phyloP scores from a whole-genome alignment of 2,113 vertebrate species.

The Vulpes lagopus region DNA sequence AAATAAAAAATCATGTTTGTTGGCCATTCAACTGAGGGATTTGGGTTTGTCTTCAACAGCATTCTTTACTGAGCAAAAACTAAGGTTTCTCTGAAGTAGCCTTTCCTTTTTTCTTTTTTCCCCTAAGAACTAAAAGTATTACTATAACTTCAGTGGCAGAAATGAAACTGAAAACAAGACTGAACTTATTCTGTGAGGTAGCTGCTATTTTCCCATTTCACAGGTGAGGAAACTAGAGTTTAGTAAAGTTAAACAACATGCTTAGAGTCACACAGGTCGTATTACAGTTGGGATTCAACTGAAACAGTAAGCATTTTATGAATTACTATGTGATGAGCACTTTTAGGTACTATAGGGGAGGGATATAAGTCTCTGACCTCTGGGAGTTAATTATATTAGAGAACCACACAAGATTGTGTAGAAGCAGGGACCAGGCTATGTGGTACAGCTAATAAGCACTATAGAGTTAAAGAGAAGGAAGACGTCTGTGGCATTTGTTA shows the following conservation, averaged over 20 bases:
- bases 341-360: background rate
- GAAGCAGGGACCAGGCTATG: background rate
- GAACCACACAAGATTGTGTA: background rate
- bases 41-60: background rate
- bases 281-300: conserved; percentile 3
- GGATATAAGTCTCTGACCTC: background rate
- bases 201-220: conserved; percentile 25
- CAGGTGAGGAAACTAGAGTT: background rate
- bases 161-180: conserved; percentile 39
- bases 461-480: conserved; percentile 8
- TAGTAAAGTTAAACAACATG: background rate
- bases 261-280: background rate
- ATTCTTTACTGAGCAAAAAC: background rate
- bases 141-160: background rate
- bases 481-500: background rate
- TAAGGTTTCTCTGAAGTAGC: background rate
- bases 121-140: background rate
- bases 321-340: background rate
- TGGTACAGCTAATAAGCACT: background rate
- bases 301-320: background rate
- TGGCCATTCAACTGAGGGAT: background rate
- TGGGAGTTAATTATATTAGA: background rate
- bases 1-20: background rate
- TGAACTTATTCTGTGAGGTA: conserved; percentile 29
- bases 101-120: background rate